These are phyloP conservation scores for Helicoverpa assulta DNA, from an alignment of 2,888 invertebrate species.

Conservation along the genomic window DNA sequence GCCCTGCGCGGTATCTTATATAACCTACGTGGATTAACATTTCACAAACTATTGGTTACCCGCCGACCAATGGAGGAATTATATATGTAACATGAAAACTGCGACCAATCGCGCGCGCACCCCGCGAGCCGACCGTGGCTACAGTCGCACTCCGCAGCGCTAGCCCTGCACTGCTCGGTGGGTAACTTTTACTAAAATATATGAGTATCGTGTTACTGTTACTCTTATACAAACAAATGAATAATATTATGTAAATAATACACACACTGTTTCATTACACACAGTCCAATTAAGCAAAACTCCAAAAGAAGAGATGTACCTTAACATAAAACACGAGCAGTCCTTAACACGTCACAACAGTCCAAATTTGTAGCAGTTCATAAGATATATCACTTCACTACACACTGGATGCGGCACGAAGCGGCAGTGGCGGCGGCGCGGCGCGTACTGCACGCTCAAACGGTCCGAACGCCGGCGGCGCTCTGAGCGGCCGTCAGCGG, in stretches of 20 bases:
- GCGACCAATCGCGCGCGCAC: constrained; percentile 43
- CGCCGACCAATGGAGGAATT: constrained; percentile 56
- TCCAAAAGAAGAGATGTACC: neutral
- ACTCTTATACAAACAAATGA: neutral
- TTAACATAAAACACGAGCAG: neutral
- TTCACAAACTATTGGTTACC: constrained; percentile 55
- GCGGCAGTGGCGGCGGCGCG: neutral
- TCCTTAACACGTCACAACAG: constrained; percentile 1
- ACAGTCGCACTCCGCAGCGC: neutral
- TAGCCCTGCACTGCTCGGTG: constrained; percentile 5
- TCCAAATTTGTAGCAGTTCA: constrained; percentile 2
- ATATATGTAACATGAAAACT: constrained; percentile 36
- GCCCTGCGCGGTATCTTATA: constrained; percentile 17
- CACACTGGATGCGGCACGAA: constrained; percentile 11
- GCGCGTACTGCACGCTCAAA: neutral
- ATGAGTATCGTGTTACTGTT: neutral
- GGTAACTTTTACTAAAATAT: neutral
- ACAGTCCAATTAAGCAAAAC: neutral
- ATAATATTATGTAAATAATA: neutral
- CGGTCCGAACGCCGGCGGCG: constrained; percentile 19
- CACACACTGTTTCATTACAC: constrained; percentile 3
- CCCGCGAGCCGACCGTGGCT: neutral
- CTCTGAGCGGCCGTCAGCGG: neutral
- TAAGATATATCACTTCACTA: constrained; percentile 40
- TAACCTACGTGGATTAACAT: constrained; percentile 20